Percentiles rank a stretch among this genome's conserved stretches.
These are phyloP conservation scores for Enchytraeus crypticus DNA, from an alignment of 2,888 invertebrate genomes.

Conservation along the genomic window DNA sequence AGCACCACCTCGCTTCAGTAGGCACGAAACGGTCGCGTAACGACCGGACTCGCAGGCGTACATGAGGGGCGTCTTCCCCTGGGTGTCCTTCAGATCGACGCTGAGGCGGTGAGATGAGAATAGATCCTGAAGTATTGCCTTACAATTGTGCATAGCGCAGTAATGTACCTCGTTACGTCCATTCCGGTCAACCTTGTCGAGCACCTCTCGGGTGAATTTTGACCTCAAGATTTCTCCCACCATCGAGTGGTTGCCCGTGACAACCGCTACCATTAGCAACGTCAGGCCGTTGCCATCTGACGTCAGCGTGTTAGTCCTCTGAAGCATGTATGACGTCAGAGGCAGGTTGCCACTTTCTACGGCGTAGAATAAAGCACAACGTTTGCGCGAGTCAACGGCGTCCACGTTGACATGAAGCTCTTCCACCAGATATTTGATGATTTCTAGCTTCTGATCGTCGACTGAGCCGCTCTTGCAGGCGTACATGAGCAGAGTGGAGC, in stretches of 20 bases:
- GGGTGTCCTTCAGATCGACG: constrained; percentile 8
- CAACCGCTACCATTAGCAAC: constrained; percentile 24
- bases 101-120: neutral
- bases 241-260: constrained; percentile 16
- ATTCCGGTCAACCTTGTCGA: constrained; percentile 14
- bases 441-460: constrained; percentile 1
- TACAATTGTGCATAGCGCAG: constrained; percentile 21
- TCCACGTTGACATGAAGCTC: constrained; percentile 22
- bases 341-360: constrained; percentile 21
- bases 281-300: constrained; percentile 19
- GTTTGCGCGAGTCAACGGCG: constrained; percentile 5
- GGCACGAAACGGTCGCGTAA: constrained; percentile 11
- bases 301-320: constrained; percentile 7
- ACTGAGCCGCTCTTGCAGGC: constrained; percentile 15
- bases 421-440: constrained; percentile 22
- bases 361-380: constrained; percentile 26
- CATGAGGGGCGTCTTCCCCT: constrained; percentile 27
- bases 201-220: constrained; percentile 14
- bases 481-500: constrained; percentile 23
- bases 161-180: constrained; percentile 25
- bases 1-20: constrained; percentile 18
- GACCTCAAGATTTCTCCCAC: constrained; percentile 21
- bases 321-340: constrained; percentile 19
- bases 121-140: constrained; percentile 10
- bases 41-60: constrained; percentile 21